Percentiles rank a stretch among this genome's conserved stretches.
phyloP scores from a whole-genome alignment of 2,113 vertebrate species.

The Megaleporinus macrocephalus region DNA sequence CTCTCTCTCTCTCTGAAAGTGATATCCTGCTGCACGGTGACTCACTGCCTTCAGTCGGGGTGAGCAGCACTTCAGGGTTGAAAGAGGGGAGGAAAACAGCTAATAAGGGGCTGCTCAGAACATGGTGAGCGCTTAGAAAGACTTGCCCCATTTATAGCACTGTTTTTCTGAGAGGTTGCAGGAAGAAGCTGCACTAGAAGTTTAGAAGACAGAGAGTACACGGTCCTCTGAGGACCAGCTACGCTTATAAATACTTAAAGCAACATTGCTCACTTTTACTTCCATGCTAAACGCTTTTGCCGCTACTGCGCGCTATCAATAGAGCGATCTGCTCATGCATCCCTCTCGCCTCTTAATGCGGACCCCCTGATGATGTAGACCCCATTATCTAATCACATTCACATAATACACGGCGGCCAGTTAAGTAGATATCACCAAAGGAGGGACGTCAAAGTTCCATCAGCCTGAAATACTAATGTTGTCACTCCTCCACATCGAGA shows the following conservation, averaged over 20 bases:
- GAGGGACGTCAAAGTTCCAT: too few relatives aligned
- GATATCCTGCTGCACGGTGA: conserved; percentile 1
- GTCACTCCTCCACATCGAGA: too few relatives aligned
- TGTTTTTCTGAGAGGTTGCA: conserved; percentile 3
- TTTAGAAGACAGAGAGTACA: neutral
- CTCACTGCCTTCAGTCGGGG: neutral
- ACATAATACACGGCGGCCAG: too few relatives aligned
- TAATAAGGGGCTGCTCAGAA: neutral
- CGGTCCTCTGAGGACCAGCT: neutral
- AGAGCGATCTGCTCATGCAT: too few relatives aligned
- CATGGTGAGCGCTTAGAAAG: neutral
- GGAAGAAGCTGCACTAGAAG: neutral
- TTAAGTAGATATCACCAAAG: too few relatives aligned
- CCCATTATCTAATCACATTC: too few relatives aligned
- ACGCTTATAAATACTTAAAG: neutral
- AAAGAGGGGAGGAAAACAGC: neutral
- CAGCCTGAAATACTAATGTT: too few relatives aligned
- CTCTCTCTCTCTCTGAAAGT: conserved; percentile 12
- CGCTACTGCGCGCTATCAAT: too few relatives aligned
- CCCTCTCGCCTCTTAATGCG: too few relatives aligned
- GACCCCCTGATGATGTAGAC: too few relatives aligned
- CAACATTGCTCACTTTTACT: neutral
- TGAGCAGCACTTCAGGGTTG: conserved; percentile 3
- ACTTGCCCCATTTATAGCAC: neutral
- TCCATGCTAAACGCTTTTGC: too few relatives aligned